Base-by-base conservation (phyloP, 2,888 invertebrate genomes). In the Agriotes lineatus region DNA sequence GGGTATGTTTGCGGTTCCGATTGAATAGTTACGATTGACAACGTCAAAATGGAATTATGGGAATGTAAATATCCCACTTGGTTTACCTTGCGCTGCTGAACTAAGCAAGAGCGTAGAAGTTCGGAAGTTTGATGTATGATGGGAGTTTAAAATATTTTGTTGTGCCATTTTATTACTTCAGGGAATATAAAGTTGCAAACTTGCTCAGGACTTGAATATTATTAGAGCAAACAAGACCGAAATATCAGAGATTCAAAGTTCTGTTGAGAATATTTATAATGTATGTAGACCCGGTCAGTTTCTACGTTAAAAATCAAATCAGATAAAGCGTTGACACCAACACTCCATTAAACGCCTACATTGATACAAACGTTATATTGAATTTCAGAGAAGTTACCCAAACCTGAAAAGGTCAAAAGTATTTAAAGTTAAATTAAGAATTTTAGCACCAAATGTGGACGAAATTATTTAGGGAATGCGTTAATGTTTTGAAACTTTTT, bases 191-290 rank as follows among this genome's bases (percentile, higher is more conserved):
- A 52, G 33, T 52, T 52, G 7, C 2, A 22, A 63, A 63, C 20
- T 56, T 63, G 20, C 25, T 52, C 42, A 10, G 18, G 48, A 52
- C 20, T 50, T 56, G 39, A 18, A 30, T 63, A 56, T 56, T 54
- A 56, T 63, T 56, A 54, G 19, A 14, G 63, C 20, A 63, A 63
- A 63, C 63, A 56, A 63, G 56, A 37, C 61, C 37, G 16, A 60
- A 60, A 60, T 60, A 30, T 20, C 35, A n/a, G 35, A 60, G 30
- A 22, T n/a, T 45, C 1, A 6, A n/a, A n/a, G n/a, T n/a, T n/a
- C n/a, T n/a, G n/a, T n/a, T n/a, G n/a, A n/a, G n/a, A n/a, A n/a
- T n/a, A n/a, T n/a, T n/a, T n/a, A n/a, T n/a, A n/a, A n/a, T n/a
- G n/a, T n/a, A n/a, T n/a, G n/a, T n/a, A n/a, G n/a, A n/a, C n/a